These are phyloP conservation scores for Diorhabda carinulata DNA, from an alignment of 1,140 invertebrate species.

Conservation along the genomic window DNA sequence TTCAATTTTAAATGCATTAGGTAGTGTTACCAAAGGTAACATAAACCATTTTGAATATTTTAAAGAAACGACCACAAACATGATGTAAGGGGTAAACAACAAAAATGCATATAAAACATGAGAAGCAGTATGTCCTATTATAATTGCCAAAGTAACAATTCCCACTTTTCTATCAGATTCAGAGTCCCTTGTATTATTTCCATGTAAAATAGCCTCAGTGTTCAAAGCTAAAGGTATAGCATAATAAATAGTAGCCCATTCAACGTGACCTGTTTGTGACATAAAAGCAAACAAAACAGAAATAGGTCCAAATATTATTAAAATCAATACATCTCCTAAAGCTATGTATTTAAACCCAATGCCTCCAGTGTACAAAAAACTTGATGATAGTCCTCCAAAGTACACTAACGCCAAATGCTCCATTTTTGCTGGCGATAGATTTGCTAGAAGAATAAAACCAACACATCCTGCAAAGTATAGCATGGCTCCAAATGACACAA, in stretches of 20 bases:
- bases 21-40: constrained; percentile 81
- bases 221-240: constrained; percentile 90
- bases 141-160: constrained; percentile 88
- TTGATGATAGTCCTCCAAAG: constrained; percentile 94
- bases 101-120: constrained; percentile 88
- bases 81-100: constrained; percentile 86
- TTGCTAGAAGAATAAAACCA: constrained; percentile 78
- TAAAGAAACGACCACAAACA: constrained; percentile 77
- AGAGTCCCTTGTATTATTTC: constrained; percentile 89
- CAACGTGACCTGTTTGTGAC: constrained; percentile 81
- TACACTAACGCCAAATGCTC: constrained; percentile 91
- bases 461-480: constrained; percentile 83
- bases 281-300: constrained; percentile 93
- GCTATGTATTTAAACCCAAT: constrained; percentile 92
- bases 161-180: constrained; percentile 80
- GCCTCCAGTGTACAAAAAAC: constrained; percentile 89
- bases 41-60: constrained; percentile 85
- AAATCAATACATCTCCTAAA: constrained; percentile 83
- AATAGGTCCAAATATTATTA: constrained; percentile 91
- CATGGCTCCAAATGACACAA: constrained; percentile 71
- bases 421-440: constrained; percentile 84
- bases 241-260: constrained; percentile 85
- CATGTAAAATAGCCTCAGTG: constrained; percentile 91
- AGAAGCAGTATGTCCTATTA: constrained; percentile 87
- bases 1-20: constrained; percentile 84